Base-by-base conservation (phyloP, 1,140 invertebrate genomes). In the Nasonia longicornis region DNA sequence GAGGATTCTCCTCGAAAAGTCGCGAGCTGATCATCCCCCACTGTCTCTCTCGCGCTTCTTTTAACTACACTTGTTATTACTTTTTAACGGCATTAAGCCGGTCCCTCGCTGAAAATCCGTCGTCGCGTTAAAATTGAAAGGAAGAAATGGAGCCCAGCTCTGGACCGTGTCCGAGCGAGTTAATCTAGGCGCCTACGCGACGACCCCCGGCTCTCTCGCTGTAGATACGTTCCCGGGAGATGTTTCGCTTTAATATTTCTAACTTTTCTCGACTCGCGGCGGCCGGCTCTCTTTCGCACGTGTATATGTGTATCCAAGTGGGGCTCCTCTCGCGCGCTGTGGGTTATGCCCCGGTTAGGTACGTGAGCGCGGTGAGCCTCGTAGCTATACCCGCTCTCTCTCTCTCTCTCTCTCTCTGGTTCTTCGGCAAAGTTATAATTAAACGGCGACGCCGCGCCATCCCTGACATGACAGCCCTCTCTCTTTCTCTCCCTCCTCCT, bases 361-460 rank as follows among this genome's bases (percentile, higher is more conserved):
- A 48, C 45, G 45, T 48, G 14, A 3, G 12, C 45, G 11, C 45
- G 10, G 22, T 22, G 22, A 8, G 3, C 35, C 35, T 4, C 35
- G 35, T 8, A 1, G 35, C 35, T 4, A 1, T 7, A 8, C 35
- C 35, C 35, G 3, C 35, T 14, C 26, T 14, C 26, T 26, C 26
- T 26, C 26, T 26, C 26, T 26, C 26, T 81, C 79, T 84, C 83
- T 76, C 77, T 81, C 80, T 75, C 73, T 84, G 84, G 80, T 88
- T 89, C 86, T 88, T 87, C 75, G 82, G 74, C 77, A 84, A 82
- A 88, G 86, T 87, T 88, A 86, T 88, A 88, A 88, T 89, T 87
- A 88, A 88, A 87, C 85, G 85, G 76, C 82, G 83, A 74, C 82
- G 83, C 82, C 77, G 80, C 83, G 72, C 83, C 78, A 77, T 76